phyloP scores from a whole-genome alignment of 2,113 vertebrate species.

The Pteropus alecto region DNA sequence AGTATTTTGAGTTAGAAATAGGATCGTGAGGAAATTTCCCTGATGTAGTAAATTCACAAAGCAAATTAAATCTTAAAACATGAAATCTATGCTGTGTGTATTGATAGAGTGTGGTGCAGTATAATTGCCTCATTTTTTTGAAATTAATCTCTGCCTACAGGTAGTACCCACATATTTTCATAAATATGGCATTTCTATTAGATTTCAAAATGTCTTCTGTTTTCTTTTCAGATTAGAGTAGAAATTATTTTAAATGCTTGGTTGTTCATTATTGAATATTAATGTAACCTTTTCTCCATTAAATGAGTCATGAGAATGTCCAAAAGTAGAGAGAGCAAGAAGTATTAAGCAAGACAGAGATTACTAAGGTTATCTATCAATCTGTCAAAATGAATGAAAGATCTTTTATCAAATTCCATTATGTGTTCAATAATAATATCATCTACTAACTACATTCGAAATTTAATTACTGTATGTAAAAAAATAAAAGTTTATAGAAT shows the following conservation, averaged over 20 bases:
- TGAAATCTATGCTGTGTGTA: neutral
- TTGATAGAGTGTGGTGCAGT: neutral
- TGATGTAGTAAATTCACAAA: neutral
- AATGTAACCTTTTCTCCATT: neutral
- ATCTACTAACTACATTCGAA: neutral
- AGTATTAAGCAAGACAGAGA: neutral
- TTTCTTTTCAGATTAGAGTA: neutral
- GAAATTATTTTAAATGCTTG: conserved; percentile 13
- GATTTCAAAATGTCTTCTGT: conserved; percentile 6
- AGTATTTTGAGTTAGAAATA: conserved; percentile 9
- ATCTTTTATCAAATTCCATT: neutral
- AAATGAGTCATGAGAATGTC: neutral
- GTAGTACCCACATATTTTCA: neutral
- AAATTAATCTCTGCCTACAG: neutral
- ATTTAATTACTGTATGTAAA: neutral
- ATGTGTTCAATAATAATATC: neutral
- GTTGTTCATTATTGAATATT: neutral
- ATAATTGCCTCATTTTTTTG: neutral
- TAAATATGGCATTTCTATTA: neutral
- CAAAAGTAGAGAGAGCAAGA: neutral
- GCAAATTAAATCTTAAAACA: neutral
- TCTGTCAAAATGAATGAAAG: neutral
- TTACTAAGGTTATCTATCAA: neutral
- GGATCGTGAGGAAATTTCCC: neutral
- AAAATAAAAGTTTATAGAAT: neutral